Evolutionary conservation across 2,888 invertebrate genomes (phyloP).

Genomic region (Caenorhabditis sp.): DNA sequence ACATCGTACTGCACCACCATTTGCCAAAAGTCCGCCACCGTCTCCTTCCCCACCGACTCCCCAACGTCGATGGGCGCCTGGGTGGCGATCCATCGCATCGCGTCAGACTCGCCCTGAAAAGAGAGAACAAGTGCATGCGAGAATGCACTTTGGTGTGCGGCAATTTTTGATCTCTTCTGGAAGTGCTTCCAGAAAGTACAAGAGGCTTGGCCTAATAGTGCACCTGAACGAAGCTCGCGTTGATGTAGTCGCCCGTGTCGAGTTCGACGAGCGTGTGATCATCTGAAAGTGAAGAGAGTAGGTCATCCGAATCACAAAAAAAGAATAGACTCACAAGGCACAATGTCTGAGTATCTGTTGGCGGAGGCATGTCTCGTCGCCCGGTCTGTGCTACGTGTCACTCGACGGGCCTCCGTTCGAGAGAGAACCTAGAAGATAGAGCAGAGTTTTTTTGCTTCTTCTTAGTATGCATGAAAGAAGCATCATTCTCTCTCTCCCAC

Average conservation of each 20-base stretch:
- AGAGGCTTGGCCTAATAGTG: conserved; percentile 36
- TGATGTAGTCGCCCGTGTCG: conserved; percentile 55
- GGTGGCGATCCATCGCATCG: conserved; percentile 62
- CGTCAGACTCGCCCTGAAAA: conserved; percentile 61
- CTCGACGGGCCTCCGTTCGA: conserved; percentile 60
- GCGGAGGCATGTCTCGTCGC: conserved; percentile 50
- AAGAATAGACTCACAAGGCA: conserved; percentile 57
- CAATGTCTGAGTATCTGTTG: conserved; percentile 68
- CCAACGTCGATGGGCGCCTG: conserved; percentile 56
- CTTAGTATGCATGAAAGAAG: conserved; percentile 17
- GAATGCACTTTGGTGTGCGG: conserved; percentile 1
- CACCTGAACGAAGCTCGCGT: conserved; percentile 66
- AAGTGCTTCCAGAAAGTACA: neutral
- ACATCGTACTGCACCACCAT: conserved; percentile 79
- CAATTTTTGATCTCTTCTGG: conserved; percentile 21
- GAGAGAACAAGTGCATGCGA: conserved; percentile 10
- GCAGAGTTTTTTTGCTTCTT: conserved; percentile 11
- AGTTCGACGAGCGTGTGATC: conserved; percentile 64
- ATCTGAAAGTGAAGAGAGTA: conserved; percentile 46
- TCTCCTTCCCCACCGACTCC: conserved; percentile 54
- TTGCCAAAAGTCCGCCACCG: conserved; percentile 79
- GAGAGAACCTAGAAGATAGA: conserved; percentile 52
- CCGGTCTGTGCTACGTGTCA: conserved; percentile 53
- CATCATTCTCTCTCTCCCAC: neutral
- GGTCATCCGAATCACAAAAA: conserved; percentile 2